A percentile compares a stretch with the other conserved stretches of the same genome.
phyloP scores from a whole-genome alignment of 2,888 invertebrate species.

The Acleris holmiana region DNA sequence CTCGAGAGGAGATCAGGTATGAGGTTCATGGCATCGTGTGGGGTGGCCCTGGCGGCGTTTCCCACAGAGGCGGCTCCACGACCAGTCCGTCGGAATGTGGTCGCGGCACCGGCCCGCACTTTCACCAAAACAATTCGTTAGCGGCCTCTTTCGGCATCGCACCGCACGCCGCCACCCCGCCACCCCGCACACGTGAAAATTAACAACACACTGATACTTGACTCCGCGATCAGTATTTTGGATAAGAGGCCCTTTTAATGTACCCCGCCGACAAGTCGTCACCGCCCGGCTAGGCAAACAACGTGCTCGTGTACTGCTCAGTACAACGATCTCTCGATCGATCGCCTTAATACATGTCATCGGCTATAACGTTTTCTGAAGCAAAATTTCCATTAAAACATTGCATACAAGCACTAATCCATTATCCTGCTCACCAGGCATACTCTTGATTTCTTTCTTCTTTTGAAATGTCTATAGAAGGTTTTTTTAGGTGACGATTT shows the following conservation, averaged over 20 bases:
- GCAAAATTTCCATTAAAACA: too few relatives aligned
- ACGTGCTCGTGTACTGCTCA: conserved; percentile 9
- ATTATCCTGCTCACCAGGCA: too few relatives aligned
- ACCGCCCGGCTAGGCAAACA: conserved; percentile 14
- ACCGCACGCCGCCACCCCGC: conserved; percentile 66
- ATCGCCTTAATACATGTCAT: conserved; percentile 3
- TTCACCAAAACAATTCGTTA: conserved; percentile 85
- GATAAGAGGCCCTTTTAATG: conserved; percentile 63
- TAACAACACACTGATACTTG: conserved; percentile 74
- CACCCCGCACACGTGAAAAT: conserved; percentile 77
- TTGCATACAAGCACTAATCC: too few relatives aligned
- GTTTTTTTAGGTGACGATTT: too few relatives aligned
- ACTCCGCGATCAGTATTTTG: conserved; percentile 69
- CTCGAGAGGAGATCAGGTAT: conserved; percentile 57
- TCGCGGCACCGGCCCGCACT: conserved; percentile 83
- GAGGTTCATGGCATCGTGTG: conserved; percentile 69
- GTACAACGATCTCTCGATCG: conserved; percentile 4
- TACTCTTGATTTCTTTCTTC: too few relatives aligned
- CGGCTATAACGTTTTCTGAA: too few relatives aligned
- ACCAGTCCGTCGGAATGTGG: conserved; percentile 84
- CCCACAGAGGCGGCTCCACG: conserved; percentile 83
- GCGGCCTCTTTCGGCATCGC: conserved; percentile 82
- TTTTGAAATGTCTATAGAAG: too few relatives aligned
- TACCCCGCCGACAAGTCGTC: conserved; percentile 52
- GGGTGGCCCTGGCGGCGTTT: conserved; percentile 80